Evolutionary conservation across 2,797 vertebrate species (phyloP).

Genomic region (Percopsis omiscomaycus): DNA sequence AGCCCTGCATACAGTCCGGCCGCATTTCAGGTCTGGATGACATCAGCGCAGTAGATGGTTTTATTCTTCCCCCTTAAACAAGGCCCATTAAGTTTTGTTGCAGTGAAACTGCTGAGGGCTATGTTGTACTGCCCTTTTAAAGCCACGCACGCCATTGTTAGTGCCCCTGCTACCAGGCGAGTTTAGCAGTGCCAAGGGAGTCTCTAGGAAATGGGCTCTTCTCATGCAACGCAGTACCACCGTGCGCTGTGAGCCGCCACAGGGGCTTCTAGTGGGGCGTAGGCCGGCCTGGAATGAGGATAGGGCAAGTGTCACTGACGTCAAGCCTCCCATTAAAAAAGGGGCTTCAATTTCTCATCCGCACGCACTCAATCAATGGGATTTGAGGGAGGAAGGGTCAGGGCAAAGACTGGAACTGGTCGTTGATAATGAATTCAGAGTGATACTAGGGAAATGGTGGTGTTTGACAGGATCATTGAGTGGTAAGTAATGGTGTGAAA

Average conservation of each 20-base stretch:
- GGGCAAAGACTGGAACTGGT: slow-evolving; percentile 32
- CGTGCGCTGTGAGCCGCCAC: slow-evolving; percentile 38
- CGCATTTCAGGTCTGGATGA: slow-evolving; percentile 68
- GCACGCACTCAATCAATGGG: slow-evolving; percentile 56
- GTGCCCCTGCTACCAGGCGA: slow-evolving; percentile 70
- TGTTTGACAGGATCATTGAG: slow-evolving; percentile 54
- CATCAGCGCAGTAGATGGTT: slow-evolving; percentile 71
- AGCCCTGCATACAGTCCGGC: slow-evolving; percentile 50
- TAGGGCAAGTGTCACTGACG: slow-evolving; percentile 64
- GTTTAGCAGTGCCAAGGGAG: slow-evolving; percentile 74
- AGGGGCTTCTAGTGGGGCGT: slow-evolving; percentile 44
- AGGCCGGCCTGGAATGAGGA: slow-evolving; percentile 47
- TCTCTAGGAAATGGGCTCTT: slow-evolving; percentile 76
- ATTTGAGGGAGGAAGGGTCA: slow-evolving; percentile 33
- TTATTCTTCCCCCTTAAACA: slow-evolving; percentile 63
- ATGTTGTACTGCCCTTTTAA: slow-evolving; percentile 75
- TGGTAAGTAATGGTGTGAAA: slow-evolving; percentile 61
- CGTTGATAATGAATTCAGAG: slow-evolving; percentile 34
- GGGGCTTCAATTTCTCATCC: slow-evolving; percentile 49
- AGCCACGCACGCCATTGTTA: slow-evolving; percentile 73
- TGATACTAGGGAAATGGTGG: slow-evolving; percentile 23
- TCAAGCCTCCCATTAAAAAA: slow-evolving; percentile 47
- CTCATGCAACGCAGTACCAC: slow-evolving; percentile 77
- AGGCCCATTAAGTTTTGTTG: slow-evolving; percentile 79
- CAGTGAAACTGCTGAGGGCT: slow-evolving; percentile 74